A percentile compares a stretch with the other conserved stretches of the same genome.
Evolutionary conservation across 2,888 invertebrate genomes (phyloP).

Genomic region (Smittia aterrima): DNA sequence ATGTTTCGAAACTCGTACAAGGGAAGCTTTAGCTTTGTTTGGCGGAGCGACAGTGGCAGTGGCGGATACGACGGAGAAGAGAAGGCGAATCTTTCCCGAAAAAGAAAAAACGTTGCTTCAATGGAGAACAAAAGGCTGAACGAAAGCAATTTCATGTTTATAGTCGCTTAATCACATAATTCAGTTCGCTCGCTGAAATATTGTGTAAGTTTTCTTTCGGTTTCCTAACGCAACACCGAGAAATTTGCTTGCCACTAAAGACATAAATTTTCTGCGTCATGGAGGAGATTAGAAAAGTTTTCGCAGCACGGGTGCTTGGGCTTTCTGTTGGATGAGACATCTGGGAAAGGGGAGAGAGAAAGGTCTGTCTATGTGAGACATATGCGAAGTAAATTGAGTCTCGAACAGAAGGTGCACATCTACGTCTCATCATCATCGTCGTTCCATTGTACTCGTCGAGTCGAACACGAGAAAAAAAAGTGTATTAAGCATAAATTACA

Average conservation of each 20-base stretch:
- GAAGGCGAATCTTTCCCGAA: not conserved
- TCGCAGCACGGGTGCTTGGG: no score
- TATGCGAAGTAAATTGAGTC: no score
- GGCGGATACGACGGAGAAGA: not conserved
- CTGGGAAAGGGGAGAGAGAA: no score
- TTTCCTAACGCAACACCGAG: not conserved
- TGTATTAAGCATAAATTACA: no score
- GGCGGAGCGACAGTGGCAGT: not conserved
- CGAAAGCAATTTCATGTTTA: slow-evolving; percentile 31
- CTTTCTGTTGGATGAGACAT: no score
- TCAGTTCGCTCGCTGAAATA: not conserved
- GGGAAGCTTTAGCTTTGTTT: not conserved
- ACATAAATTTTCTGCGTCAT: slow-evolving; percentile 1
- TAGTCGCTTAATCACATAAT: slow-evolving; percentile 35
- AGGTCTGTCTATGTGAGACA: no score
- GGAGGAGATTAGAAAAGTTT: no score
- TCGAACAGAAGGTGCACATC: no score
- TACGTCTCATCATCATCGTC: no score
- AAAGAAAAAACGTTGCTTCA: not conserved
- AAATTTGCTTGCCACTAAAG: not conserved
- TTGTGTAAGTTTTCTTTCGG: not conserved
- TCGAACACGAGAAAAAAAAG: no score
- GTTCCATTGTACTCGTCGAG: no score
- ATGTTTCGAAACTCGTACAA: not conserved
- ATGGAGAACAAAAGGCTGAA: not conserved